These are phyloP conservation scores for Calephelis virginiensis DNA, from an alignment of 1,140 invertebrate genomes.

Conservation along the genomic window DNA sequence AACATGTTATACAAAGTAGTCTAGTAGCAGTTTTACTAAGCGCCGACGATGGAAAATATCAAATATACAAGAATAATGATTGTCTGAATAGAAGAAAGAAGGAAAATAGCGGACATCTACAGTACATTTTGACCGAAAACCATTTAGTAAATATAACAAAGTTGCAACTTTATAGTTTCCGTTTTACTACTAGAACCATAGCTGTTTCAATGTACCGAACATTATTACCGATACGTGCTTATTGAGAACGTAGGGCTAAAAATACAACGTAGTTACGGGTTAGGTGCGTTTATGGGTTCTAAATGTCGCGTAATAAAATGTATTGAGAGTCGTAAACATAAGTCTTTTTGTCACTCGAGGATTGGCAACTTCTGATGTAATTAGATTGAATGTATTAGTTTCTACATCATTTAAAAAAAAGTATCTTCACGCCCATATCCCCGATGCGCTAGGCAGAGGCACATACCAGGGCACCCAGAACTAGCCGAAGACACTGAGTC, in stretches of 20 bases:
- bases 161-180: background rate
- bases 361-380: background rate
- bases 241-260: conserved; percentile 8
- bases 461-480: too few relatives aligned
- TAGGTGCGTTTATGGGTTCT: conserved; percentile 13
- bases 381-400: background rate
- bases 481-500: too few relatives aligned
- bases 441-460: too few relatives aligned
- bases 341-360: background rate
- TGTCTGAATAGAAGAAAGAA: too few relatives aligned
- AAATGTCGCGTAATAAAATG: conserved; percentile 12
- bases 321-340: conserved; percentile 2
- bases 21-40: too few relatives aligned
- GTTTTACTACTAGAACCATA: background rate
- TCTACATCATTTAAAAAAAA: too few relatives aligned
- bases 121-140: too few relatives aligned
- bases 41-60: too few relatives aligned
- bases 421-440: too few relatives aligned
- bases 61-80: too few relatives aligned
- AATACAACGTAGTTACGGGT: conserved; percentile 12
- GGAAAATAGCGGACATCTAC: too few relatives aligned
- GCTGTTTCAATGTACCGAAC: conserved; percentile 4
- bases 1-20: too few relatives aligned
- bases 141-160: background rate
- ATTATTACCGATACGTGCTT: conserved; percentile 11